Evolutionary conservation across 23 tunicate species (phyloP).

Genomic region (Oikopleura vanhoeffeni): DNA sequence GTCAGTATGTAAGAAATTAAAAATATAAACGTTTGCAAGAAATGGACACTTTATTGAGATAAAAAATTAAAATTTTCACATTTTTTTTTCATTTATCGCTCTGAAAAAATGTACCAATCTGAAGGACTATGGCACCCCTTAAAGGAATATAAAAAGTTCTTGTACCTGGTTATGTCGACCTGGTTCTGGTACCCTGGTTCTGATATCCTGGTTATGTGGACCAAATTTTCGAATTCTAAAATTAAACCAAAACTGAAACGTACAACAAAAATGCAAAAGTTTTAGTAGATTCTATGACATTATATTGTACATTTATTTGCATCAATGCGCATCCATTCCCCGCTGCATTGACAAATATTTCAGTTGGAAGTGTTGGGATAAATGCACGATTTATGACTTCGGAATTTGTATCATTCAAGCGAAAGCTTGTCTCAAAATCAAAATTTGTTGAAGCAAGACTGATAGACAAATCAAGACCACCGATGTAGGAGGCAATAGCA

Average conservation of each 20-base stretch:
- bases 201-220: too few relatives aligned
- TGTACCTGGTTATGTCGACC: too few relatives aligned
- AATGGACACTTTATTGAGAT: too few relatives aligned
- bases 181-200: too few relatives aligned
- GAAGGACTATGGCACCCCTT: too few relatives aligned
- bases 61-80: too few relatives aligned
- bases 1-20: too few relatives aligned
- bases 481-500: constrained; percentile 51
- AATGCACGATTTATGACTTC: constrained; percentile 38
- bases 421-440: constrained; percentile 11
- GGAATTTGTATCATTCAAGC: constrained; percentile 45
- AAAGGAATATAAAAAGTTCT: too few relatives aligned
- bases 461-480: constrained; percentile 38
- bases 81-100: too few relatives aligned
- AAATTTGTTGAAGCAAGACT: not conserved
- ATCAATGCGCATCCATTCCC: constrained; percentile 83
- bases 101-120: too few relatives aligned
- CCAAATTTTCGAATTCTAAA: too few relatives aligned
- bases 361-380: constrained; percentile 35
- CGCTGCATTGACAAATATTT: constrained; percentile 39
- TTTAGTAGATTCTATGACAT: constrained; percentile 31
- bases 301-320: constrained; percentile 69
- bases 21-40: too few relatives aligned
- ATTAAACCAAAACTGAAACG: not conserved
- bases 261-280: constrained; percentile 24